Conservation (phyloP, 2,888 invertebrate genomes). For the Oegoconia quadripuncta region DNA sequence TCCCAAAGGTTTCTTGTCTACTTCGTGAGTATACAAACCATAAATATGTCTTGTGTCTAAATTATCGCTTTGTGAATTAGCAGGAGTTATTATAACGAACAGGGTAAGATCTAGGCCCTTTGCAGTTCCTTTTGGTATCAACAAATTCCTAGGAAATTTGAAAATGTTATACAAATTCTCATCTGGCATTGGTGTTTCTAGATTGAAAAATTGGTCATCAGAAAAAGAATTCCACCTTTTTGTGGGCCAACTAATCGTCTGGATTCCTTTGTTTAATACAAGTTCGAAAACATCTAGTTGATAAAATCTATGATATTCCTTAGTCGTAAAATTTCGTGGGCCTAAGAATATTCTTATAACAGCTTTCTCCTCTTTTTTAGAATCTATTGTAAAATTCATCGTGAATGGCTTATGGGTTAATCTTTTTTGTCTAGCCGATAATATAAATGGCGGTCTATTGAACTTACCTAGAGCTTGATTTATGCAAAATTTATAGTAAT, state of each 20-base stretch:
- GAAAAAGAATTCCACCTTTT: slow-evolving; percentile 42
- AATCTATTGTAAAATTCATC: slow-evolving; percentile 48
- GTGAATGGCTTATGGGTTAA: slow-evolving; percentile 47
- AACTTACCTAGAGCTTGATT: slow-evolving; percentile 26
- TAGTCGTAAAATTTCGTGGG: no score
- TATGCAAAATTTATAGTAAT: slow-evolving; percentile 50
- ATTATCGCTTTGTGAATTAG: slow-evolving; percentile 24
- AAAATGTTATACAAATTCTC: slow-evolving; percentile 47
- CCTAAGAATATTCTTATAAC: slow-evolving; percentile 59
- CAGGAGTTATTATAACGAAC: slow-evolving; percentile 54
- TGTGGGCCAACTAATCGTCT: slow-evolving; percentile 49
- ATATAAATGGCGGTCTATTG: slow-evolving; percentile 25
- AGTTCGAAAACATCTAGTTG: slow-evolving; percentile 51
- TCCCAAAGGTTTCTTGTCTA: slow-evolving; percentile 55
- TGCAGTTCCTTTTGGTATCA: slow-evolving; percentile 55
- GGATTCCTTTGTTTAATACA: slow-evolving; percentile 44
- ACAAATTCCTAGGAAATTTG: slow-evolving; percentile 57
- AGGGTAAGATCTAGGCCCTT: slow-evolving; percentile 56
- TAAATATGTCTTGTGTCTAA: slow-evolving; percentile 32
- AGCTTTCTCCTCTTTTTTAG: slow-evolving; percentile 34
- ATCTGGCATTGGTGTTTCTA: slow-evolving; percentile 26
- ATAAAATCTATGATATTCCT: slow-evolving; percentile 45
- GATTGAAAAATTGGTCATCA: slow-evolving; percentile 44
- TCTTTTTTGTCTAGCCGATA: slow-evolving; percentile 55
- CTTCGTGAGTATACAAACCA: slow-evolving; percentile 31